phyloP scores from a whole-genome alignment of 2,888 invertebrate genomes.

The Xestoiulus laeticollis region DNA sequence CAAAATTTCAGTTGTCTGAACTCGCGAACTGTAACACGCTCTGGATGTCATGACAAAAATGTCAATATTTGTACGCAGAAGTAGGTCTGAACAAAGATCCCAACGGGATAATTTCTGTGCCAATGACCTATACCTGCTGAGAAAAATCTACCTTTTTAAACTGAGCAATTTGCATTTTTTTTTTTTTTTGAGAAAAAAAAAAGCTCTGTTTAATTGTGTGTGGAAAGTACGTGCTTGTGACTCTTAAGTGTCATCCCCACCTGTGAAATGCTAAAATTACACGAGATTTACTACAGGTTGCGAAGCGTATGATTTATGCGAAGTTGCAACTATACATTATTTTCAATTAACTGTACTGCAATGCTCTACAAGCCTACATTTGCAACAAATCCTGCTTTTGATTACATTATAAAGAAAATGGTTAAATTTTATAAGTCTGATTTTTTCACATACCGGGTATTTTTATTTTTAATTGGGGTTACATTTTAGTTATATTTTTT shows the following conservation, averaged over 20 bases:
- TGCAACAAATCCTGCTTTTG: not conserved
- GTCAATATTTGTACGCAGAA: not conserved
- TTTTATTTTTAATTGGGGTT: no score
- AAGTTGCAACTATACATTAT: not conserved
- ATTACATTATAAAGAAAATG: not conserved
- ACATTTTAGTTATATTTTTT: not conserved
- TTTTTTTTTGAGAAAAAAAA: no score
- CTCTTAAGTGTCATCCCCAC: not conserved
- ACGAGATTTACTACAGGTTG: not conserved
- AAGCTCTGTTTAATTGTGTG: not conserved
- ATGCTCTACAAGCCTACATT: no score
- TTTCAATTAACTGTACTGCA: not conserved
- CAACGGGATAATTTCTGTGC: not conserved
- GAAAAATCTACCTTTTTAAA: conserved; percentile 3
- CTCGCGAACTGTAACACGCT: not conserved
- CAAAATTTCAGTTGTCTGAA: no score
- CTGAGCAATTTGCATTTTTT: not conserved
- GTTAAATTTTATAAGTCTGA: no score
- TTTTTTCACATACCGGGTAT: no score
- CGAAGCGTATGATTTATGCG: not conserved
- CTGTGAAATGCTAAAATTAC: not conserved
- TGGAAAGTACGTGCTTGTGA: conserved; percentile 8
- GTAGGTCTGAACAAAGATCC: not conserved
- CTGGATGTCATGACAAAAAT: not conserved
- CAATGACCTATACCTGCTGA: not conserved